phyloP scores from a whole-genome alignment of 2,888 invertebrate species.

The Drosophila affinis region DNA sequence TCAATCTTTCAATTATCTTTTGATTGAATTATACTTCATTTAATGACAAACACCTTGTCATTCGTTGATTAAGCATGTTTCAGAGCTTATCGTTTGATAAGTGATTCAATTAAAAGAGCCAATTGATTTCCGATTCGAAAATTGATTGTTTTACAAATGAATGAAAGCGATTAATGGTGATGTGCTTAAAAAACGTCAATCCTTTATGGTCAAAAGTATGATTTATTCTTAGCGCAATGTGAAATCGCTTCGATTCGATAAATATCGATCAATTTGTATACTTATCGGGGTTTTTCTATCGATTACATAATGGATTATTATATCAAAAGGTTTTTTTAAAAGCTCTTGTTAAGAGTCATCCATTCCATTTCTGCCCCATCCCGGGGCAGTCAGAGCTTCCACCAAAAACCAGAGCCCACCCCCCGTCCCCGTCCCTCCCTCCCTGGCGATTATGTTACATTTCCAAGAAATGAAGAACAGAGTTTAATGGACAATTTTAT shows the following conservation, averaged over 20 bases:
- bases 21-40: neutral
- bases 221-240: too few relatives aligned
- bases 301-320: neutral
- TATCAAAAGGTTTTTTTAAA: neutral
- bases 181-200: too few relatives aligned
- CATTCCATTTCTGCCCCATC: neutral
- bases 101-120: neutral
- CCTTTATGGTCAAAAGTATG: too few relatives aligned
- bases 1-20: neutral
- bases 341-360: neutral
- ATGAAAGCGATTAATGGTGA: neutral
- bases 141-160: too few relatives aligned
- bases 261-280: too few relatives aligned
- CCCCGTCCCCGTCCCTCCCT: neutral
- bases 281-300: neutral
- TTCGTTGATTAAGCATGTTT: neutral
- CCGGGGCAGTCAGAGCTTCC: slow-evolving; percentile 1
- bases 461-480: slow-evolving; percentile 12
- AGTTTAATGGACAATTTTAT: slow-evolving; percentile 44
- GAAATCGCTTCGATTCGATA: too few relatives aligned
- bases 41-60: neutral
- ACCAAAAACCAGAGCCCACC: neutral
- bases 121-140: neutral
- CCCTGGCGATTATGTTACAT: slow-evolving; percentile 24
- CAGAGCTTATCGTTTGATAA: neutral